Evolutionary conservation across 2,888 invertebrate genomes (phyloP).

Genomic region (Caenorhabditis virilis): DNA sequence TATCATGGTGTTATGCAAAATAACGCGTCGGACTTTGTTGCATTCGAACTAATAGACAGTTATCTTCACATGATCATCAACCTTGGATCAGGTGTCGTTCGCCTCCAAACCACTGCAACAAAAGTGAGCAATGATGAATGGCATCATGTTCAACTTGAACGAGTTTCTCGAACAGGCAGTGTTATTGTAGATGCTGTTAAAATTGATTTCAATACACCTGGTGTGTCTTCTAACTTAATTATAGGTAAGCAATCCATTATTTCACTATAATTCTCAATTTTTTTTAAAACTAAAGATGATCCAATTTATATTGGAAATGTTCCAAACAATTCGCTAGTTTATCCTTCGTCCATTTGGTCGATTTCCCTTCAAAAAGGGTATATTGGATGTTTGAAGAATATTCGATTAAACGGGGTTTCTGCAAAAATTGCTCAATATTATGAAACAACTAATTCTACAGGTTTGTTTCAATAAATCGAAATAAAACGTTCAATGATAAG

Average conservation of each 20-base stretch:
- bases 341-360: slow-evolving; percentile 51
- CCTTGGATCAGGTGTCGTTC: slow-evolving; percentile 86
- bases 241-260: slow-evolving; percentile 43
- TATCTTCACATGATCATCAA: slow-evolving; percentile 90
- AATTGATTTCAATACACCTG: slow-evolving; percentile 67
- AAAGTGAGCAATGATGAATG: slow-evolving; percentile 59
- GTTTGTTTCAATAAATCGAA: slow-evolving; percentile 7
- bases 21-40: slow-evolving; percentile 78
- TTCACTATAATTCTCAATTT: background rate
- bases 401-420: slow-evolving; percentile 66
- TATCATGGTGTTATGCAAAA: slow-evolving; percentile 75
- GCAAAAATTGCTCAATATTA: slow-evolving; percentile 62
- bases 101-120: slow-evolving; percentile 73
- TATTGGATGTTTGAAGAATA: slow-evolving; percentile 65
- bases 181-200: slow-evolving; percentile 63
- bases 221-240: slow-evolving; percentile 65
- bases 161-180: slow-evolving; percentile 61
- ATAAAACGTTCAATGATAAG: background rate
- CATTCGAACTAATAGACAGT: slow-evolving; percentile 89
- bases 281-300: slow-evolving; percentile 19
- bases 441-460: slow-evolving; percentile 47
- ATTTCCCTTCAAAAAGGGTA: slow-evolving; percentile 56
- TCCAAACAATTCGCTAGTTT: slow-evolving; percentile 32
- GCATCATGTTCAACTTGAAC: slow-evolving; percentile 64
- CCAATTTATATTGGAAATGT: slow-evolving; percentile 36